phyloP scores from a whole-genome alignment of 2,888 invertebrate species.

The Yponomeuta plumbellus region DNA sequence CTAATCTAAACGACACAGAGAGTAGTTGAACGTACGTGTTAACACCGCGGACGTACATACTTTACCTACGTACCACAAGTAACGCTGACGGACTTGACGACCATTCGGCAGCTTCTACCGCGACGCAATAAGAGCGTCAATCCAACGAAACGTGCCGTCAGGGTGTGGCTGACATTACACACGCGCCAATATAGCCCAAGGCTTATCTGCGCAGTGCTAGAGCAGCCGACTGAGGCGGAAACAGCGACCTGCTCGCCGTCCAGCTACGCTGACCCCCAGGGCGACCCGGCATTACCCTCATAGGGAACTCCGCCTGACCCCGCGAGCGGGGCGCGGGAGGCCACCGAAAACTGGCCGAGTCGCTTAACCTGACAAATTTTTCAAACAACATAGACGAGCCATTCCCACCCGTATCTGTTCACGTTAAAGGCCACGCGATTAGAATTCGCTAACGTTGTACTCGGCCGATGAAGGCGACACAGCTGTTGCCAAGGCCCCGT shows the following conservation, averaged over 20 bases:
- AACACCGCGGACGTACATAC: too few relatives aligned
- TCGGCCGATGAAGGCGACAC: constrained; percentile 17
- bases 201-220: constrained; percentile 3
- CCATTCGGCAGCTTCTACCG: too few relatives aligned
- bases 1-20: too few relatives aligned
- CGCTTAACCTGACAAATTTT: neutral
- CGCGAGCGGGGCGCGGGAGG: neutral
- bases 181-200: neutral
- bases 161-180: neutral
- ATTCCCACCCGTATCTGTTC: neutral
- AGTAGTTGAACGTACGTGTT: too few relatives aligned
- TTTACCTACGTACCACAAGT: too few relatives aligned
- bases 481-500: constrained; percentile 23
- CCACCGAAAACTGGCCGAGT: neutral
- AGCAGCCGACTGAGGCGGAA: constrained; percentile 1
- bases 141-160: too few relatives aligned
- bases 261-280: neutral
- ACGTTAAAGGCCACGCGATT: neutral
- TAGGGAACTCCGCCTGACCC: neutral
- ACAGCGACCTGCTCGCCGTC: neutral
- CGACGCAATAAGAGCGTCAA: too few relatives aligned
- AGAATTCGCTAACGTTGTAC: neutral
- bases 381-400: neutral
- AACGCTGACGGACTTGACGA: too few relatives aligned
- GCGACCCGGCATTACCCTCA: neutral